A percentile compares a stretch with the other conserved stretches of the same genome.
phyloP scores from a whole-genome alignment of 1,140 invertebrate genomes.

The Apis cerana region DNA sequence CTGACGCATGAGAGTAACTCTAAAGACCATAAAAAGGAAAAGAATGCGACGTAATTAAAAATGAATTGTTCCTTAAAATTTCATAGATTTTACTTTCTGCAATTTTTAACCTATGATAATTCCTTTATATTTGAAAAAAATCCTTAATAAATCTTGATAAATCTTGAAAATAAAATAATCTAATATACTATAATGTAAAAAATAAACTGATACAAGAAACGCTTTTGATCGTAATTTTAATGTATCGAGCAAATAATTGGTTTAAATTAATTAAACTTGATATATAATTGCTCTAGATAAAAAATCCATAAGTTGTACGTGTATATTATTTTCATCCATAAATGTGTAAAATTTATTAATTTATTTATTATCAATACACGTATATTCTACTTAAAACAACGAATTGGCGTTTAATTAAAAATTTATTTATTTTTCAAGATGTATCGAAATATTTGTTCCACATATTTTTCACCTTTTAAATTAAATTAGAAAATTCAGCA shows the following conservation, averaged over 20 bases:
- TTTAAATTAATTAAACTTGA: too few species aligned
- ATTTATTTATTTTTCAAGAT: too few species aligned
- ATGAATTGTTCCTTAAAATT: too few species aligned
- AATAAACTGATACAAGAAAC: not conserved
- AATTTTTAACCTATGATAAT: not conserved
- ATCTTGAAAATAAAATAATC: too few species aligned
- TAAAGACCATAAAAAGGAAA: not conserved
- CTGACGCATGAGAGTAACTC: not conserved
- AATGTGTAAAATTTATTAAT: not conserved
- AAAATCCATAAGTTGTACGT: not conserved
- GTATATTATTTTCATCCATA: not conserved
- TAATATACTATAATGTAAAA: too few species aligned
- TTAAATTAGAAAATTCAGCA: too few species aligned
- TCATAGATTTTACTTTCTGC: not conserved
- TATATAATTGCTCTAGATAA: not conserved
- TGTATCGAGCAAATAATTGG: too few species aligned
- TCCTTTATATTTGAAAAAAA: too few species aligned
- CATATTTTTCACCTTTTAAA: too few species aligned
- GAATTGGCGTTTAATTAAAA: not conserved
- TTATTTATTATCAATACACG: not conserved
- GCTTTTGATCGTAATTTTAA: not conserved
- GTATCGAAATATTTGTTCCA: too few species aligned
- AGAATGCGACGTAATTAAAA: constrained; percentile 1
- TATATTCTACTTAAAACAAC: not conserved
- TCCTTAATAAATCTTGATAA: too few species aligned